Evolutionary conservation across 2,888 invertebrate genomes (phyloP).

Genomic region (Euplexia lucipara): DNA sequence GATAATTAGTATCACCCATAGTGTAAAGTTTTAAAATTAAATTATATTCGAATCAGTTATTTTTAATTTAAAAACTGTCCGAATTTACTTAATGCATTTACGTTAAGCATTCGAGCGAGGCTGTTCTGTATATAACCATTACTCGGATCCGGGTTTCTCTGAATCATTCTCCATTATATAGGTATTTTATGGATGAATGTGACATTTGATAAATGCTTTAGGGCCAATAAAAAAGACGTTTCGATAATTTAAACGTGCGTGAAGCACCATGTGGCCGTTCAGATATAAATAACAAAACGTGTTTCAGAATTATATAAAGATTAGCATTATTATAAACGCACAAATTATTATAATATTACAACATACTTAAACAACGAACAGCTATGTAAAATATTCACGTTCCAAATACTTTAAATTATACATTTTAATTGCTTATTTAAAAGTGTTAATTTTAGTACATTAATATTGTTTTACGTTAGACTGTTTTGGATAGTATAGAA

Average conservation of each 20-base stretch:
- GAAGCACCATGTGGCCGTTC: constrained; percentile 3
- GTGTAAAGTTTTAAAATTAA: too few species aligned
- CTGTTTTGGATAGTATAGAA: too few species aligned
- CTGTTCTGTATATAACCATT: constrained; percentile 74
- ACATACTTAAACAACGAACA: constrained; percentile 20
- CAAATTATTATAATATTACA: constrained; percentile 29
- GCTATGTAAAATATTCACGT: constrained; percentile 35
- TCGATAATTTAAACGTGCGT: constrained; percentile 4
- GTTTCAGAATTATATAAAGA: constrained; percentile 23
- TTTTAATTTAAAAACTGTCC: too few species aligned
- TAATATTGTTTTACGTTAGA: too few species aligned
- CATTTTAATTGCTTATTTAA: constrained; percentile 27
- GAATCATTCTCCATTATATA: constrained; percentile 68
- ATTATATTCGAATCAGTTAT: too few species aligned
- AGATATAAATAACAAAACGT: constrained; percentile 23
- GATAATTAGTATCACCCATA: too few species aligned
- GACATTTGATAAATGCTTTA: constrained; percentile 54
- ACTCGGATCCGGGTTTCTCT: constrained; percentile 79
- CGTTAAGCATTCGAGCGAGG: too few species aligned
- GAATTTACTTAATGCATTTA: too few species aligned
- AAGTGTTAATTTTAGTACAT: constrained; percentile 9
- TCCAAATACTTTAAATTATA: constrained; percentile 29
- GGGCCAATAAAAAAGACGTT: constrained; percentile 18
- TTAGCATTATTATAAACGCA: constrained; percentile 37
- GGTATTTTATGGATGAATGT: constrained; percentile 60